A percentile compares a stretch with the other conserved stretches of the same genome.
These are phyloP conservation scores for Anadara kagoshimensis DNA, from an alignment of 1,140 invertebrate species.

Conservation along the genomic window DNA sequence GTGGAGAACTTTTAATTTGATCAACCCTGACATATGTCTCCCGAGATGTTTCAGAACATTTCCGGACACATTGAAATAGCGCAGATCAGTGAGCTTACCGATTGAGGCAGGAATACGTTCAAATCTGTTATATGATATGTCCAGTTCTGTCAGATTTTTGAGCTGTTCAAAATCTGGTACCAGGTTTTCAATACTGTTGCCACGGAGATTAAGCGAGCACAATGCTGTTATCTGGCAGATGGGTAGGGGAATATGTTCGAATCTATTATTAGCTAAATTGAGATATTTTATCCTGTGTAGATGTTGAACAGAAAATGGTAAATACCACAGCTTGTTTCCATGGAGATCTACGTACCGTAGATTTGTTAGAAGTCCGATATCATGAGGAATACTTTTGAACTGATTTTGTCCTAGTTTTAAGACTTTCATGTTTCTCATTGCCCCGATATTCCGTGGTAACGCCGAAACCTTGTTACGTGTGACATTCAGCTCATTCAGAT, in stretches of 20 bases:
- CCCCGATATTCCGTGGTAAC: slow-evolving; percentile 56
- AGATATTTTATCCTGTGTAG: slow-evolving; percentile 60
- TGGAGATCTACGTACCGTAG: slow-evolving; percentile 62
- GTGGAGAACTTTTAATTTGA: slow-evolving; percentile 59
- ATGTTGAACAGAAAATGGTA: slow-evolving; percentile 62
- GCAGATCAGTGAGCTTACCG: slow-evolving; percentile 44
- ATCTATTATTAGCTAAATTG: slow-evolving; percentile 63
- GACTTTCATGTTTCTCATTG: slow-evolving; percentile 53
- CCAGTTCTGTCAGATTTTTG: slow-evolving; percentile 60
- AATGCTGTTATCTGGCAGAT: slow-evolving; percentile 61
- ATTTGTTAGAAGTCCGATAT: slow-evolving; percentile 58
- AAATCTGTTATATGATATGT: slow-evolving; percentile 62
- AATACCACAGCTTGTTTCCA: slow-evolving; percentile 63
- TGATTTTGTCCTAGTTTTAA: slow-evolving; percentile 63
- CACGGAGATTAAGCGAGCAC: slow-evolving; percentile 53
- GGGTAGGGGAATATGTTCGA: slow-evolving; percentile 66
- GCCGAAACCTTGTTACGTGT: slow-evolving; percentile 60
- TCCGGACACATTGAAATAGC: slow-evolving; percentile 60
- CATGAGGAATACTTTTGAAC: slow-evolving; percentile 63
- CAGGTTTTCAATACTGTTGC: slow-evolving; percentile 59
- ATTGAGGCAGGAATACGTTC: slow-evolving; percentile 49
- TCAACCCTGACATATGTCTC: slow-evolving; percentile 46
- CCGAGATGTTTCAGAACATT: slow-evolving; percentile 62
- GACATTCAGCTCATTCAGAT: slow-evolving; percentile 60
- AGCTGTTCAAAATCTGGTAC: slow-evolving; percentile 64